Evolutionary conservation across 2,113 vertebrate genomes (phyloP).

Genomic region (Chauna torquata): DNA sequence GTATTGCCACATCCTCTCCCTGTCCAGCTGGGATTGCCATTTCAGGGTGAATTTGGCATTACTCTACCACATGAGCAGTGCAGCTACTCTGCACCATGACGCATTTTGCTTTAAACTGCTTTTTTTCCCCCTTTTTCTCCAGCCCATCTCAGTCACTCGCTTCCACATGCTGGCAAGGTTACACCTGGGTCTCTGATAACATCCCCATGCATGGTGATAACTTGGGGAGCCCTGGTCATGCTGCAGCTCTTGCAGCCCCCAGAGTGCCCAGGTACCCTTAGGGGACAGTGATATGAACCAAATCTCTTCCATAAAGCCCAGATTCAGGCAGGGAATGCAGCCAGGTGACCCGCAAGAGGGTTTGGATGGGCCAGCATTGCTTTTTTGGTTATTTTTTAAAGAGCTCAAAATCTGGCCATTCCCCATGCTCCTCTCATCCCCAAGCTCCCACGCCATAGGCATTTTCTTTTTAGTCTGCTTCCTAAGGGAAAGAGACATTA

Average conservation of each 20-base stretch:
- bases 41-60: background rate
- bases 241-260: background rate
- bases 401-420: rapidly evolving
- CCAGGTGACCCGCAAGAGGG: background rate
- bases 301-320: rapidly evolving
- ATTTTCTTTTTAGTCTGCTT: background rate
- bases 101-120: background rate
- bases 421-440: background rate
- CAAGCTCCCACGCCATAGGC: rapidly evolving
- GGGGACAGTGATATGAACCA: background rate
- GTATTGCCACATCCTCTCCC: background rate
- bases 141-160: background rate
- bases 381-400: background rate
- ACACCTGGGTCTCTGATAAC: background rate
- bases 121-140: background rate
- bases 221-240: rapidly evolving
- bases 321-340: background rate
- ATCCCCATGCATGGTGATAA: background rate
- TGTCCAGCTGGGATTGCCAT: background rate
- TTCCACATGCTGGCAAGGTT: rapidly evolving
- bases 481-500: background rate
- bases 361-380: rapidly evolving
- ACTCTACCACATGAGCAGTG: background rate
- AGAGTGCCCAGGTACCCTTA: background rate
- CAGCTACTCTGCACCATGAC: background rate